phyloP scores from a whole-genome alignment of 2,888 invertebrate species.

The Anagyrus pseudococci region DNA sequence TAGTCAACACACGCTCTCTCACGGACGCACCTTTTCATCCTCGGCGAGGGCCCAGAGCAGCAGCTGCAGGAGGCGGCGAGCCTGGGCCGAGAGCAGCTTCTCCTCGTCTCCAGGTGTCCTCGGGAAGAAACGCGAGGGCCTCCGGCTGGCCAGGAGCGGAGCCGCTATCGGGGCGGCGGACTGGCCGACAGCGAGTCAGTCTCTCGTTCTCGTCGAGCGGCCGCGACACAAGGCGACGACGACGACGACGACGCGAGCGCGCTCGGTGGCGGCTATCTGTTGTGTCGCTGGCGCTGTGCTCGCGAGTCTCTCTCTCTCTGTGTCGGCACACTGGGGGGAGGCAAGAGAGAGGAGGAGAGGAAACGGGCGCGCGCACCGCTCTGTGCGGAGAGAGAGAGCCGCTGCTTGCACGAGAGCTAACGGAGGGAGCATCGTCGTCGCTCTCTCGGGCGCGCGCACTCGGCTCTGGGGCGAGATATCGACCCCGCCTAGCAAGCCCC shows the following conservation, averaged over 20 bases:
- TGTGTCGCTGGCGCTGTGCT: conserved; percentile 6
- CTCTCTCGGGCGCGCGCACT: no score
- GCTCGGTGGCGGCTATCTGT: conserved; percentile 35
- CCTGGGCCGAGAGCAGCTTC: background rate
- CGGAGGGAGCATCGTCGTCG: background rate
- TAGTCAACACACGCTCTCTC: background rate
- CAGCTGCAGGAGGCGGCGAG: no score
- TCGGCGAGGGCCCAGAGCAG: background rate
- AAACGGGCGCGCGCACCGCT: background rate
- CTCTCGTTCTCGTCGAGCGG: background rate
- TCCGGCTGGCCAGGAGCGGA: no score
- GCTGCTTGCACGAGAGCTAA: background rate
- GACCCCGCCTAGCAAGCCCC: conserved; percentile 60
- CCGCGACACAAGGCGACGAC: no score
- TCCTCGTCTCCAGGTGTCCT: no score
- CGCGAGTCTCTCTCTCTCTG: conserved; percentile 14
- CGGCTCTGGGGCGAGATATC: conserved; percentile 50
- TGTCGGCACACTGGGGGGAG: background rate
- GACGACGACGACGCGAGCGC: conserved; percentile 26
- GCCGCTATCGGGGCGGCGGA: no score
- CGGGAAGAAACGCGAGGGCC: no score
- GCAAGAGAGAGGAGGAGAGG: background rate
- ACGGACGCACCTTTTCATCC: conserved; percentile 33
- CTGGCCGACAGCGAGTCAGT: no score
- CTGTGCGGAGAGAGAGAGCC: no score